These are phyloP conservation scores for Oscheius sp. DNA, from an alignment of 2,888 invertebrate species.

Conservation along the genomic window DNA sequence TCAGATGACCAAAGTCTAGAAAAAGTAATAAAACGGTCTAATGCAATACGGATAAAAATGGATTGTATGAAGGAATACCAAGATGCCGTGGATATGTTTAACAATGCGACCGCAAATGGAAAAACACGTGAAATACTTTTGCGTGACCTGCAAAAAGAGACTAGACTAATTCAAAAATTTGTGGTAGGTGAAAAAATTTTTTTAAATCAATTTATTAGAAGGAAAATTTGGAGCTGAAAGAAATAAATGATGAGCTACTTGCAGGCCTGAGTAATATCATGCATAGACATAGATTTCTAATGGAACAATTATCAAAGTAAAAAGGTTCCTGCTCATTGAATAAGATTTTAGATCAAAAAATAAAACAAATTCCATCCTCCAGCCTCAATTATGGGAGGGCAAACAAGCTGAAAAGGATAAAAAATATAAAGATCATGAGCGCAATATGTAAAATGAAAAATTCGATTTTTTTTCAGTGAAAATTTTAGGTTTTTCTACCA, in stretches of 20 bases:
- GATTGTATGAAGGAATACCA: constrained; percentile 35
- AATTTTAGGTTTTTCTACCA: background rate
- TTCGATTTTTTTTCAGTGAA: background rate
- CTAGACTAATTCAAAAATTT: constrained; percentile 40
- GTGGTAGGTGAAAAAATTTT: constrained; percentile 21
- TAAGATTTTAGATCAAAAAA: constrained; percentile 5
- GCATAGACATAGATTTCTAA: constrained; percentile 9
- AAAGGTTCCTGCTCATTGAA: background rate
- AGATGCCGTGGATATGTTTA: constrained; percentile 3
- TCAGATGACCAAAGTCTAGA: constrained; percentile 37
- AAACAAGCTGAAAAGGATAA: background rate
- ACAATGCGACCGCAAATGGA: constrained; percentile 37
- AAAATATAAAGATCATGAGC: background rate
- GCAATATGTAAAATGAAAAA: background rate
- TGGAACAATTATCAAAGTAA: constrained; percentile 11
- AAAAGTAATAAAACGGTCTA: constrained; percentile 36
- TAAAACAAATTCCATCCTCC: background rate
- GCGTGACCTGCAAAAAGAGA: constrained; percentile 44
- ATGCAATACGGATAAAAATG: constrained; percentile 27
- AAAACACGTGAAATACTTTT: constrained; percentile 38
- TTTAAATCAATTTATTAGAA: background rate
- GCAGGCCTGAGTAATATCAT: background rate
- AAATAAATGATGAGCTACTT: constrained; percentile 13
- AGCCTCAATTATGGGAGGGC: background rate
- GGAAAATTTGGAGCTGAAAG: constrained; percentile 15